Conservation (phyloP, 2,113 vertebrate species). For the Trochalopteron elliotii region DNA sequence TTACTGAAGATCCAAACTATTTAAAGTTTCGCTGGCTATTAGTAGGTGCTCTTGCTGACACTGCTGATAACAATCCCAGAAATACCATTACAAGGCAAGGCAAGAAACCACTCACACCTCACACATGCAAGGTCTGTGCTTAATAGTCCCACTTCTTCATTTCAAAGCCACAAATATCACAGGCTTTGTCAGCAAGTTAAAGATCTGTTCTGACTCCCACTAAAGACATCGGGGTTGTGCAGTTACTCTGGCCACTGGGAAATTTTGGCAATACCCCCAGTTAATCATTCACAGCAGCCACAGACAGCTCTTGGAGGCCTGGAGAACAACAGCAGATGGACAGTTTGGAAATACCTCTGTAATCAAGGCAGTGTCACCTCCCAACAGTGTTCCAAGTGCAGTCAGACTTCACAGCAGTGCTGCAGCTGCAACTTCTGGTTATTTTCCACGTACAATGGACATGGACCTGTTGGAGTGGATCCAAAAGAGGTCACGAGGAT, state of each 20-base stretch:
- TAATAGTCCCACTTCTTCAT: neutral
- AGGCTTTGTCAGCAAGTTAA: neutral
- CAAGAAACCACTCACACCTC: neutral
- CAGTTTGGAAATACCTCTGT: neutral
- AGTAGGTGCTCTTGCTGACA: neutral
- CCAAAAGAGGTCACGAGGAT: neutral
- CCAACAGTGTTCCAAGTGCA: accelerated
- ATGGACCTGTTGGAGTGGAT: neutral
- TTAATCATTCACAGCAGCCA: neutral
- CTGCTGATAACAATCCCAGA: neutral
- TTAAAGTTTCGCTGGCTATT: neutral
- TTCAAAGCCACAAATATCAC: neutral
- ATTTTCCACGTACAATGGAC: neutral
- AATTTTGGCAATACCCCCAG: neutral
- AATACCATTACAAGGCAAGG: neutral
- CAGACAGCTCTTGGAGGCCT: neutral
- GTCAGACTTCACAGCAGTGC: neutral
- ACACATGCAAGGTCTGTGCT: neutral
- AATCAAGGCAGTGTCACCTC: neutral
- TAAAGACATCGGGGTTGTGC: neutral
- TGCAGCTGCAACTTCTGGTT: neutral
- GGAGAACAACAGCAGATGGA: neutral
- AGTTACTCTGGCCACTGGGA: neutral
- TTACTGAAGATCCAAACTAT: neutral
- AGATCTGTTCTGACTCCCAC: neutral